These are phyloP conservation scores for Alaudala cheleensis DNA, from an alignment of 2,113 vertebrate species.

Conservation along the genomic window DNA sequence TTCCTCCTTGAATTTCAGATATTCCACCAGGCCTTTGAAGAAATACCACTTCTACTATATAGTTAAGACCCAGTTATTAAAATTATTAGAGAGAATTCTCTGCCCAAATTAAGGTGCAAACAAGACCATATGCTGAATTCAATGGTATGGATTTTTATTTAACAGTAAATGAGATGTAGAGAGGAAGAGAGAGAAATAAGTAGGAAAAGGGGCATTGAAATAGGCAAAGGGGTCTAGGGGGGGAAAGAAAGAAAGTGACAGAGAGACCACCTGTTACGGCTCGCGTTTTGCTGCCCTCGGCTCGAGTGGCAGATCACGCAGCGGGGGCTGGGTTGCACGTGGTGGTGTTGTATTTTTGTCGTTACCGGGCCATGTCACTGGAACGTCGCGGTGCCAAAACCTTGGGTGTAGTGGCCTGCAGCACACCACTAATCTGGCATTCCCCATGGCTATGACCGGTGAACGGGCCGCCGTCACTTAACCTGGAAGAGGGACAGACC, in stretches of 20 bases:
- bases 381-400: no score
- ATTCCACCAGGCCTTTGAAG: neutral
- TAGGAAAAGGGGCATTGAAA: neutral
- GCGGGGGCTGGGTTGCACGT: no score
- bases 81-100: neutral
- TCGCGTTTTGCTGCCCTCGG: no score
- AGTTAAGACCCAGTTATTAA: neutral
- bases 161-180: neutral
- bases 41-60: neutral
- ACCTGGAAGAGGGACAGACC: no score
- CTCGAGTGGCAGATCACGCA: no score
- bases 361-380: no score
- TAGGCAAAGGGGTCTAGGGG: neutral
- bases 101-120: neutral
- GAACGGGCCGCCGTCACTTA: no score
- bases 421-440: no score
- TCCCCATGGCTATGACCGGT: no score
- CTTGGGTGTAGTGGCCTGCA: no score
- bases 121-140: neutral
- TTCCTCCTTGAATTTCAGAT: neutral
- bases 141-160: neutral
- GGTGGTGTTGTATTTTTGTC: no score
- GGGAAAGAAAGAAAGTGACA: neutral
- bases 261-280: no score
- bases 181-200: neutral